Base-by-base conservation (phyloP, 2,797 vertebrate genomes). In the Harpagifer antarcticus region DNA sequence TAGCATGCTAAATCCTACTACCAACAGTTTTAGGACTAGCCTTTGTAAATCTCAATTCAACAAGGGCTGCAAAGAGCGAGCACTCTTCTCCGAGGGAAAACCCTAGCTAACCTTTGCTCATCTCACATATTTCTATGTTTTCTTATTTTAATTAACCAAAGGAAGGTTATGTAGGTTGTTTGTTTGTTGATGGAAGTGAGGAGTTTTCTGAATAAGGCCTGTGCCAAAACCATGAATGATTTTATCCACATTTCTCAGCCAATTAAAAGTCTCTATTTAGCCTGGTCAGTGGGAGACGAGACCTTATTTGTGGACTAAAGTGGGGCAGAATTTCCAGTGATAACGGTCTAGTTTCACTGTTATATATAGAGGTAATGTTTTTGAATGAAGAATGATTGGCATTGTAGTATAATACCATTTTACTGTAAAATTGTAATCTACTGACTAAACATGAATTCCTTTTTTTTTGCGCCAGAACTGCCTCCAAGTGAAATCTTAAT, bases 141-240 rank as follows among this genome's bases (percentile, higher is more conserved):
- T 58, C 72, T 86, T 68, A 48, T 57, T 63, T 80, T 74, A 37
- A 87, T 88, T 86, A 91, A 93, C 89, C 89, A 92, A 94, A 93
- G 86, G 87, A 90, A 83, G 88, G 81, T 71, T 68, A 68, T 44
- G 72, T 85, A 69, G 71, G 74, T 70, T 72, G 72, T 84, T 73
- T 65, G 72, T 83, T 80, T 74, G 61, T 76, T 68, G 74, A 76
- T 17, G 58, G 65, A 79, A 55, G 72, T 55, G 81, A 79, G 67
- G 70, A 79, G 76, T 57, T 72, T 57, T 48, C 49, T 62, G 54
- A 76, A 68, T 67, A 68, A 72, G 86, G 87, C 83, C 56, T 76
- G 85, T 88, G 87, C 85, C 92, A 91, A 90, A 92, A 74, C 63
- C 57, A 72, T 49, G 19, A 69, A 79, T 78, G 19, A 72, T 65